These are phyloP conservation scores for Myanophis thanlyinensis DNA, from an alignment of 2,113 vertebrate species.

Conservation along the genomic window DNA sequence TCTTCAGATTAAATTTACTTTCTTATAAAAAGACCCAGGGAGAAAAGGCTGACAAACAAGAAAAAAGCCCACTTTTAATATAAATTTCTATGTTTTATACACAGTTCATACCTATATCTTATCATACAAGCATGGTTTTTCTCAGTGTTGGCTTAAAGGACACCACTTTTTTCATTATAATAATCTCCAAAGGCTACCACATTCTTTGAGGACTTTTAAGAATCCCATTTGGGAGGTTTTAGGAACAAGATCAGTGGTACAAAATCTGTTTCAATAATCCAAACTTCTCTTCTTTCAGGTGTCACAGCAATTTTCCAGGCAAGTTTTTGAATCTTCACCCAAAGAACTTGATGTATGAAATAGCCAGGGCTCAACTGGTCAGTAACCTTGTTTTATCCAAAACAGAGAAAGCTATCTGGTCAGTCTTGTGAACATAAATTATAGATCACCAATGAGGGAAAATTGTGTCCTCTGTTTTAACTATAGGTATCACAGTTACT, in stretches of 20 bases:
- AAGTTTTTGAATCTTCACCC: conserved; percentile 30
- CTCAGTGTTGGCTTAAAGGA: background rate
- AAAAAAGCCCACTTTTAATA: background rate
- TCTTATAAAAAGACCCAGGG: background rate
- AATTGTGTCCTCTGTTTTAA: background rate
- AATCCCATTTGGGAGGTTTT: background rate
- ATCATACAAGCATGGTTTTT: background rate
- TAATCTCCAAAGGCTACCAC: background rate
- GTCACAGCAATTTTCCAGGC: background rate
- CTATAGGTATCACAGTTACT: background rate
- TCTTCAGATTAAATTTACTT: background rate
- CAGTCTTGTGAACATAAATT: background rate
- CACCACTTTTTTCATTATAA: background rate
- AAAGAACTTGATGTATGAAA: conserved; percentile 32
- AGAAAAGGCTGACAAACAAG: background rate
- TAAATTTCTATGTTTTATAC: background rate
- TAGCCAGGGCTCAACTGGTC: conserved; percentile 28
- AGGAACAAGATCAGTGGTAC: no score
- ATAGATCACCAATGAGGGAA: background rate
- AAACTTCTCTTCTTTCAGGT: background rate
- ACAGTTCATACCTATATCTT: background rate
- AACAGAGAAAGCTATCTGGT: conserved; percentile 14
- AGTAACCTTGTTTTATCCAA: conserved; percentile 12
- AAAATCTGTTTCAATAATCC: background rate
- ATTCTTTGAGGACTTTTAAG: background rate